These are phyloP conservation scores for Hafferia zeledoni DNA, from an alignment of 2,797 vertebrate species.

Conservation along the genomic window DNA sequence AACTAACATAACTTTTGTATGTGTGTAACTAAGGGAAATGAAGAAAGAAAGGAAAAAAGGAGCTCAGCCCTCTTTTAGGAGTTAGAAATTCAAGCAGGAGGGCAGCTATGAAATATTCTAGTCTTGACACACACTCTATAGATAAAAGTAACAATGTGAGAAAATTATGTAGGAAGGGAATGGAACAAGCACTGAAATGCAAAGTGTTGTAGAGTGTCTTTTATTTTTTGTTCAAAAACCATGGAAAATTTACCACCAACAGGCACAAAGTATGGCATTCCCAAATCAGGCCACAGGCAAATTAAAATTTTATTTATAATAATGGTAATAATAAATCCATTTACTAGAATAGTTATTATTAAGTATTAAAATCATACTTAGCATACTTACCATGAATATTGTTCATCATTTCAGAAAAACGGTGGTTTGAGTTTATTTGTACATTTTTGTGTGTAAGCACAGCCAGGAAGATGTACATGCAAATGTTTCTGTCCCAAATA, in stretches of 20 bases:
- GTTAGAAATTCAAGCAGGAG: background rate
- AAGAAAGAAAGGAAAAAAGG: background rate
- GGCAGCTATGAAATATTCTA: background rate
- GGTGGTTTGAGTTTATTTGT: background rate
- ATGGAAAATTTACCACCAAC: background rate
- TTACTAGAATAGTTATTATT: background rate
- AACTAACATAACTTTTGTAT: background rate
- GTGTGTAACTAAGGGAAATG: background rate
- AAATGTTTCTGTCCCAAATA: background rate
- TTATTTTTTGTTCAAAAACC: background rate
- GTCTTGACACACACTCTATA: background rate
- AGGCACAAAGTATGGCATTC: background rate
- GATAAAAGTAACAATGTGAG: background rate
- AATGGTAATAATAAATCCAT: background rate
- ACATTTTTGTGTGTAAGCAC: background rate
- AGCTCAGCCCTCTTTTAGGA: background rate
- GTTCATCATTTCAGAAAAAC: background rate
- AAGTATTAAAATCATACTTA: background rate
- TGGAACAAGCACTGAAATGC: background rate
- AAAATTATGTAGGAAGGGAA: background rate
- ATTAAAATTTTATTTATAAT: background rate
- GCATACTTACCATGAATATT: background rate
- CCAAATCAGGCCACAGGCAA: background rate
- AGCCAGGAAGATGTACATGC: no score
- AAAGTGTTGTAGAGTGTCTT: background rate